A percentile compares a stretch with the other conserved stretches of the same genome.
Evolutionary conservation across 2,113 vertebrate genomes (phyloP).

Genomic region (Motacilla tschutschensis): DNA sequence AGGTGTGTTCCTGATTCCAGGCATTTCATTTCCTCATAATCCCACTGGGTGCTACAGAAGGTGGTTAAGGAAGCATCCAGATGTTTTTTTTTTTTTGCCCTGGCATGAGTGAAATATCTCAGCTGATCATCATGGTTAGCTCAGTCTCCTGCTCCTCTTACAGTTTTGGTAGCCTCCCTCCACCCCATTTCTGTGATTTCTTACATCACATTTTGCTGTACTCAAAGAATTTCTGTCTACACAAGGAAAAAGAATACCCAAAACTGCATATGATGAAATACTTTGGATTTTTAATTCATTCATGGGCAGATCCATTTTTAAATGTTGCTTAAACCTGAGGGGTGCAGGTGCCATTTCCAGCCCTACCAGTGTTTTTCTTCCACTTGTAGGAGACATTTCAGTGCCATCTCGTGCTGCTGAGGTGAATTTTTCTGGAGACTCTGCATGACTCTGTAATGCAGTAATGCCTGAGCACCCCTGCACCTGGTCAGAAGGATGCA

Average conservation of each 20-base stretch:
- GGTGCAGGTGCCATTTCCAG: not conserved
- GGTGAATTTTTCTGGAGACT: not conserved
- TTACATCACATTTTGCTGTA: not conserved
- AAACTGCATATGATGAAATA: not conserved
- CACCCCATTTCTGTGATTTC: not conserved
- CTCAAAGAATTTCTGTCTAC: not conserved
- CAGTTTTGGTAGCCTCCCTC: not conserved
- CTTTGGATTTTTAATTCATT: not conserved
- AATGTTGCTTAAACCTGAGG: not conserved
- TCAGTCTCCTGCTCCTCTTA: not conserved
- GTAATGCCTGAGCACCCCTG: not conserved
- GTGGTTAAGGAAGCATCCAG: not conserved
- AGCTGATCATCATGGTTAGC: not conserved
- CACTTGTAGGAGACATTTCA: not conserved
- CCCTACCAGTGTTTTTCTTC: not conserved
- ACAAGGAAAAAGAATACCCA: not conserved
- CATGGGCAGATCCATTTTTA: fast-evolving
- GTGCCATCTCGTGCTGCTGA: not conserved
- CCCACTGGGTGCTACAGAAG: not conserved
- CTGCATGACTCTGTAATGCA: not conserved
- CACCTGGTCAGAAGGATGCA: not conserved
- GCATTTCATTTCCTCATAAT: not conserved
- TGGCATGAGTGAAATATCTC: not conserved
- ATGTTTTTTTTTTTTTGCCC: not conserved
- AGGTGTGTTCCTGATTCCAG: not conserved